Conservation (phyloP, 2,113 vertebrate genomes). For the Oceanites oceanicus region DNA sequence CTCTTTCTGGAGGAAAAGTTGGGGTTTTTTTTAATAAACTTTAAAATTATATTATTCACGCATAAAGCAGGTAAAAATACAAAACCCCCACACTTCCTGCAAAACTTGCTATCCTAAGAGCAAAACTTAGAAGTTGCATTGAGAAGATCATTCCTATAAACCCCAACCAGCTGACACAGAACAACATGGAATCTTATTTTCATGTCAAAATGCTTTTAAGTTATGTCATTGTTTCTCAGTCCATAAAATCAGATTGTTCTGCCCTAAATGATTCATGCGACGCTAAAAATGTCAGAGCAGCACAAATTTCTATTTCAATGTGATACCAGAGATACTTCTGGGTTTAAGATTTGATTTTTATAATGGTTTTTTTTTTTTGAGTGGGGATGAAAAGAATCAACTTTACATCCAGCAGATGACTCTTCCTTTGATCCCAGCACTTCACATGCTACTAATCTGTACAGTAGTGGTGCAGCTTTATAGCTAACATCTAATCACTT, state of each 20-base stretch:
- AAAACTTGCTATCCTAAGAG: not conserved
- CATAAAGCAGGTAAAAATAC: not conserved
- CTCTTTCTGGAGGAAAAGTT: too few relatives aligned
- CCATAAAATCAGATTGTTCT: not conserved
- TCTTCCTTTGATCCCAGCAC: not conserved
- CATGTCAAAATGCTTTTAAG: not conserved
- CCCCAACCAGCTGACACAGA: not conserved
- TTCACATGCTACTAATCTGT: not conserved
- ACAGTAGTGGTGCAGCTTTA: not conserved
- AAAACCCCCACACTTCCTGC: not conserved
- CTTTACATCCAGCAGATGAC: not conserved
- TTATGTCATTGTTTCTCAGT: not conserved
- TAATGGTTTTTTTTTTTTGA: not conserved
- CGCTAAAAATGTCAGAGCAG: not conserved
- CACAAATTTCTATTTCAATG: not conserved
- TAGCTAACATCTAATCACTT: not conserved
- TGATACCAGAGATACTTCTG: not conserved
- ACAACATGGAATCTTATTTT: not conserved
- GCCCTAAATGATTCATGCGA: not conserved
- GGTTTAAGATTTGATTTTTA: not conserved
- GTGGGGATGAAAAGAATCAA: not conserved
- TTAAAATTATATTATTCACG: not conserved
- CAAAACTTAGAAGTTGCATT: not conserved
- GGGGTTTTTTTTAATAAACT: too few relatives aligned
- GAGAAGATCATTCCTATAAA: not conserved